Evolutionary conservation across 2,797 vertebrate species (phyloP), one percentile per base, ranked within the genome.

Genomic region (Cottoperca gobio): DNA sequence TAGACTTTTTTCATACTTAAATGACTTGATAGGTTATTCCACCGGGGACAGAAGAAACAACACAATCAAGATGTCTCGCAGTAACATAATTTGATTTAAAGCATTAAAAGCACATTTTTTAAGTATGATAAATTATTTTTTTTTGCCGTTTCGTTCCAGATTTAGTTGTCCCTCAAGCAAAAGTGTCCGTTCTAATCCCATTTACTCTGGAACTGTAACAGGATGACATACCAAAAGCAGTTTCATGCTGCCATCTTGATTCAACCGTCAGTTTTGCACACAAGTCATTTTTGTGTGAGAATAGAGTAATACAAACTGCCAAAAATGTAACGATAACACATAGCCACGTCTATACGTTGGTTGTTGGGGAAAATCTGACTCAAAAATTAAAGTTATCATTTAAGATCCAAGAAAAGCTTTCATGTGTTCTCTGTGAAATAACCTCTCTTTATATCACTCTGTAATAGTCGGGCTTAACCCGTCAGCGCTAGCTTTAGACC

Each of bases 301-400:
- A 52, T 71, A 78, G 74, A 79, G 78, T 81, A 53, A 71, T 23
- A n/a, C n/a, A 73, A 59, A 65, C 57, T 72, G 49, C 61, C 50
- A 58, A 35, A 45, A 64, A 48, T 45, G 23, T 40, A 61, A 9
- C 12, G 23, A 60, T 75, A 78, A 79, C 64, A 72, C 64, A 59
- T 58, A 60, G 7, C 52, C 35, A 21, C 1, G 8, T 76, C 65
- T 69, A 31, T 80, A 70, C 78, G 48, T 59, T 54, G 48, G 61
- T 57, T 80, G 50, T 77, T 63, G 54, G 54, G 64, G 61, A 66
- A 79, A 60, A 54, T 76, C 59, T 77, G 63, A 68, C 77, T 67
- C 43, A 0, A 8, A 82, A 72, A 89, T 82, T 54, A 81, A 83
- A 90, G 73, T 75, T 74, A 87, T 85, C 59, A 0, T 66, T 62